Evolutionary conservation across 2,797 vertebrate genomes (phyloP), one percentile per base, ranked within the genome.

Genomic region (Malacoctenus gilli): DNA sequence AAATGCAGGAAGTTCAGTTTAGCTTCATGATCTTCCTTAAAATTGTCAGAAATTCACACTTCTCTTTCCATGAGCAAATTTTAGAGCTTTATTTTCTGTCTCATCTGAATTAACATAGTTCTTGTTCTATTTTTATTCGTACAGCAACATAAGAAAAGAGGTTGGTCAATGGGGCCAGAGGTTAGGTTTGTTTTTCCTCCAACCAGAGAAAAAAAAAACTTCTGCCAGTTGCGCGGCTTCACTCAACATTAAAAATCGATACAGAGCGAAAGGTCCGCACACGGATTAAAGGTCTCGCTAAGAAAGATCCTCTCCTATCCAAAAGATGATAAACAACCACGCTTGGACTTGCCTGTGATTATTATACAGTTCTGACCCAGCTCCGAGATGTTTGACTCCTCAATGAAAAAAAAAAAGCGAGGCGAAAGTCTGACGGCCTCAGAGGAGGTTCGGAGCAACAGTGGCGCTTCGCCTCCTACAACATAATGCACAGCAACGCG

Each of bases 161-260:
- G 2, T 11, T 46, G 49, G 39, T 18, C 20, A 31, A 2, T 5
- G 21, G 8, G 19, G 19, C 5, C 15, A 47, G 20, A n/a, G 4
- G 30, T 38, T 15, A 3, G 8, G 36, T 31, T 50, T 8, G 22
- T 23, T 56, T 51, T 52, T 18, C 14, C 31, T 41, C n/a, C 42
- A 20, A 39, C n/a, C 42, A 20, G 34, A 16, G 25, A 6, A 32
- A 9, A 28, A 28, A 4, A 5, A 38, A 51, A 19, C 37, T 11
- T 39, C 19, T 14, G 19, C 10, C 14, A 8, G 40, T 16, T 19
- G 0, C 19, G 43, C 37, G 47, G 9, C 41, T 35, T 28, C 15
- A 40, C 19, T 57, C 36, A 34, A 22, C 41, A 19, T 48, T 53
- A 16, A 2, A 14, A 30, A 54, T 54, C 50, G 51, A 61, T 43